Conservation (phyloP, 37 sponge, comb jelly and placozoan genomes). For the Cladorhizidae sp. region DNA sequence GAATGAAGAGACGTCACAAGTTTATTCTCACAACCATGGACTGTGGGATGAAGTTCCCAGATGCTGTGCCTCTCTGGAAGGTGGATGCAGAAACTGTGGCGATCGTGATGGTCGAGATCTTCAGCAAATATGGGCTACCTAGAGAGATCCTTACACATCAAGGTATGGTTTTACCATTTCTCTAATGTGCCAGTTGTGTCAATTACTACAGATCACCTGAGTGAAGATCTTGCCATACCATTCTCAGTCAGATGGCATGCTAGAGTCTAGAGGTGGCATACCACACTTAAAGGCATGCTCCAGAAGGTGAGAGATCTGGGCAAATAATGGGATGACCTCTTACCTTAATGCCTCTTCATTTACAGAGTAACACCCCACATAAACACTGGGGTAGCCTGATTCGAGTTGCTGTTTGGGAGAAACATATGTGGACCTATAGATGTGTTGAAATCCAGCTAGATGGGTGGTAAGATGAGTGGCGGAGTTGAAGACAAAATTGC, state of each 20-base stretch:
- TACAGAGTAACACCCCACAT: too few relatives aligned
- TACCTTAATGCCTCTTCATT: too few relatives aligned
- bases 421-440: too few relatives aligned
- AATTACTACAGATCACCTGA: neutral
- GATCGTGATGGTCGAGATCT: neutral
- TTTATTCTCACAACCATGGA: slow-evolving; percentile 43
- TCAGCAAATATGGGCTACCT: neutral
- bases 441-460: too few relatives aligned
- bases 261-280: neutral
- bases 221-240: neutral
- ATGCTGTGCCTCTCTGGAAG: slow-evolving; percentile 59
- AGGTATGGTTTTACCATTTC: neutral
- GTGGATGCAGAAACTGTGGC: too few relatives aligned
- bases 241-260: neutral
- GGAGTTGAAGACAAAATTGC: too few relatives aligned
- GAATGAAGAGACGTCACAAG: slow-evolving; percentile 23
- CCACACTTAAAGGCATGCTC: neutral
- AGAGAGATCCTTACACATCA: neutral
- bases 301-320: too few relatives aligned
- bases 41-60: slow-evolving; percentile 56
- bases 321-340: too few relatives aligned
- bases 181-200: neutral
- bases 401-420: too few relatives aligned
- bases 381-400: too few relatives aligned
- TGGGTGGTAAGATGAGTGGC: too few relatives aligned